Evolutionary conservation across 2,797 vertebrate genomes (phyloP).

Genomic region (Hypotaenidia okinawae): DNA sequence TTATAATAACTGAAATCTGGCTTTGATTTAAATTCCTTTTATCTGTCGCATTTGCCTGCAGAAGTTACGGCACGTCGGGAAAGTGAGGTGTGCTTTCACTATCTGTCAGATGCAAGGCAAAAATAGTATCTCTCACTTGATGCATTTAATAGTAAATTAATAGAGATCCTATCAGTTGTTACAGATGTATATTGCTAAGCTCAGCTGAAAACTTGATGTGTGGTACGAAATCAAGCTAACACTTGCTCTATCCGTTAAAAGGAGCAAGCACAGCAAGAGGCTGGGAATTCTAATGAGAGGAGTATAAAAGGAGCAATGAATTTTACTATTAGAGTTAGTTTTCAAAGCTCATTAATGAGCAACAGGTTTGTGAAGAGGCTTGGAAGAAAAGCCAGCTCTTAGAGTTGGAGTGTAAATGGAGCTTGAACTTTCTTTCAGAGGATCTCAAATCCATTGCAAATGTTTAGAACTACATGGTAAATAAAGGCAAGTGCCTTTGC

Average conservation of each 20-base stretch:
- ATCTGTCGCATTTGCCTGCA: background rate
- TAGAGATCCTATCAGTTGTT: conserved; percentile 26
- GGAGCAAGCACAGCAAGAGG: background rate
- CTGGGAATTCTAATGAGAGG: conserved; percentile 42
- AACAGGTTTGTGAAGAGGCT: conserved; percentile 30
- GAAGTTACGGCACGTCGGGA: background rate
- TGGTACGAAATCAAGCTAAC: conserved; percentile 50
- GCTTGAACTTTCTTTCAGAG: conserved; percentile 9
- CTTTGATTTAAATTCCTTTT: background rate
- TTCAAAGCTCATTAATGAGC: conserved; percentile 51
- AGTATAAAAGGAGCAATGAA: conserved; percentile 36
- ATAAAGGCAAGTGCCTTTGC: background rate
- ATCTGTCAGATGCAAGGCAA: background rate
- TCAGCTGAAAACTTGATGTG: conserved; percentile 33
- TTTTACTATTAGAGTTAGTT: conserved; percentile 49
- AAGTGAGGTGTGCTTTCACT: background rate
- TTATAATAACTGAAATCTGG: background rate
- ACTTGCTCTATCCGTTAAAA: conserved; percentile 9
- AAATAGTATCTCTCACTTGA: conserved; percentile 14
- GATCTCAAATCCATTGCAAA: background rate
- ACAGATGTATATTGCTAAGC: background rate
- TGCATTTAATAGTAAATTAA: conserved; percentile 9
- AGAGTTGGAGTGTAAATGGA: conserved; percentile 16
- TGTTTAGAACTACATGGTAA: background rate
- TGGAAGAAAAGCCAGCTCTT: conserved; percentile 10